A percentile compares a stretch with the other conserved stretches of the same genome.
These are phyloP conservation scores for Microtus oregoni DNA, from an alignment of 2,113 vertebrate genomes.

Conservation along the genomic window DNA sequence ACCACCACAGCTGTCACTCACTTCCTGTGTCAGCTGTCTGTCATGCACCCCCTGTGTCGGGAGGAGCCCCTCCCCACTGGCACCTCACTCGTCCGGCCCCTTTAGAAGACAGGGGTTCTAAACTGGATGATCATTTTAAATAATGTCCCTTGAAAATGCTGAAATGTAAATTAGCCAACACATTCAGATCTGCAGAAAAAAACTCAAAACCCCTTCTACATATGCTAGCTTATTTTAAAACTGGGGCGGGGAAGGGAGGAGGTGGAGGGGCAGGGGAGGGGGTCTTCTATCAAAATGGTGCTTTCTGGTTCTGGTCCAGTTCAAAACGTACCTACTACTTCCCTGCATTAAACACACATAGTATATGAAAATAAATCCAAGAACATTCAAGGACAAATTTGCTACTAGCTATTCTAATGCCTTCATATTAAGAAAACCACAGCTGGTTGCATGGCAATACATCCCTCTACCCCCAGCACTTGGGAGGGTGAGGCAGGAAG, in stretches of 20 bases:
- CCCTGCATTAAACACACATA: background rate
- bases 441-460: background rate
- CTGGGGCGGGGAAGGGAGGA: background rate
- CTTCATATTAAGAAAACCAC: background rate
- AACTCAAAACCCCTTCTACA: slow-evolving; percentile 67
- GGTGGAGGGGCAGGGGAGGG: background rate
- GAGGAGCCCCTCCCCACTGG: background rate
- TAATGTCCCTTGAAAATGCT: slow-evolving; percentile 63
- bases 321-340: slow-evolving; percentile 43
- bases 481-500: background rate
- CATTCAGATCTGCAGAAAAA: slow-evolving; percentile 62
- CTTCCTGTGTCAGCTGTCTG: no score
- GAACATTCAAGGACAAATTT: slow-evolving; percentile 20
- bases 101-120: background rate
- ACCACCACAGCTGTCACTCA: no score
- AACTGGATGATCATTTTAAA: slow-evolving; percentile 57
- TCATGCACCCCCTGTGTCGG: rapidly evolving
- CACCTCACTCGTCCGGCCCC: background rate
- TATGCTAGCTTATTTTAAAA: slow-evolving; percentile 77
- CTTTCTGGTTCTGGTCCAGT: background rate
- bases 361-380: slow-evolving; percentile 14
- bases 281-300: background rate
- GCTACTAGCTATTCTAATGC: background rate
- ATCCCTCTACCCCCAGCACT: background rate
- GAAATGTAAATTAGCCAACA: slow-evolving; percentile 75